These are phyloP conservation scores for Hyperopisus bebe DNA, from an alignment of 2,113 vertebrate genomes.

Conservation along the genomic window DNA sequence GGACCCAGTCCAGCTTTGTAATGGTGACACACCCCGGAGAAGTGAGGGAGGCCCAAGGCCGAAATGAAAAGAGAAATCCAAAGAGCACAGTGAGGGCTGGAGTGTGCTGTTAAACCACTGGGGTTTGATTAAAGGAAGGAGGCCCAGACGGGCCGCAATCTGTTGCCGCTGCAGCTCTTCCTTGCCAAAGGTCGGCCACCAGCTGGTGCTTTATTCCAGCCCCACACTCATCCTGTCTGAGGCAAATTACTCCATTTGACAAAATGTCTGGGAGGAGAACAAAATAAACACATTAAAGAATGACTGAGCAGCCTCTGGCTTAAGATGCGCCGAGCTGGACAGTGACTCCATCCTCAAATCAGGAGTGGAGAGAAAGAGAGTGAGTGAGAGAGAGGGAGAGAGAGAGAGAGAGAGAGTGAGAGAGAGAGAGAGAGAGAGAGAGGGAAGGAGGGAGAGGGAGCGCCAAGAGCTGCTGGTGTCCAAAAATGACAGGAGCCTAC, in stretches of 20 bases:
- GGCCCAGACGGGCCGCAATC: constrained; percentile 13
- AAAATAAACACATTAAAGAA: constrained; percentile 31
- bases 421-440: not conserved
- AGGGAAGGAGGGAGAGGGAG: not conserved
- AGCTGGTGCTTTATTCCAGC: constrained; percentile 17
- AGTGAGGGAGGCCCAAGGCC: not conserved
- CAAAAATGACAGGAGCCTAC: constrained; percentile 54
- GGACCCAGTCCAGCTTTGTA: constrained; percentile 23
- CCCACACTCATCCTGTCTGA: constrained; percentile 17
- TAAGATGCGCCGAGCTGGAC: constrained; percentile 37
- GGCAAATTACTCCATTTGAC: constrained; percentile 29
- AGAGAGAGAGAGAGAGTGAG: not conserved
- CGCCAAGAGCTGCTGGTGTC: constrained; percentile 17
- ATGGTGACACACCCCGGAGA: constrained; percentile 4
- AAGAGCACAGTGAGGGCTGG: not conserved
- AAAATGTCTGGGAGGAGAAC: constrained; percentile 18
- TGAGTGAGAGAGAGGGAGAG: not conserved
- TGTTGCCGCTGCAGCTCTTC: constrained; percentile 6
- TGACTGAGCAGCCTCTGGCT: constrained; percentile 34
- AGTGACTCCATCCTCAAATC: not conserved
- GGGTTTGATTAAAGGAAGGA: constrained; percentile 31
- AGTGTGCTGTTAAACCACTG: not conserved
- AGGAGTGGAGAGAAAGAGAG: not conserved
- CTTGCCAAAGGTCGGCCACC: constrained; percentile 19
- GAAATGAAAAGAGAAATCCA: not conserved